Conservation (phyloP, 1,140 invertebrate species). For the Drosophila novamexicana region DNA sequence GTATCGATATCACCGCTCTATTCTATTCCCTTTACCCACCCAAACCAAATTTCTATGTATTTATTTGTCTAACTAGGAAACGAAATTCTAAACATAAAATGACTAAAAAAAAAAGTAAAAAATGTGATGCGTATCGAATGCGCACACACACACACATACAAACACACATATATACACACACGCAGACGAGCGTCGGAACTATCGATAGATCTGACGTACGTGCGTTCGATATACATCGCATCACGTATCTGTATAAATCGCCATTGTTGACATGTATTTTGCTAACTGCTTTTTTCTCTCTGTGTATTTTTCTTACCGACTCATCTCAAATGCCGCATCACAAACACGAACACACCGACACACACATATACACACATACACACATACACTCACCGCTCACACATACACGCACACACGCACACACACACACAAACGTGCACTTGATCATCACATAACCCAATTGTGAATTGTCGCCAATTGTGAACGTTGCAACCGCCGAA, state of each 20-base stretch:
- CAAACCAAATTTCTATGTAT: constrained; percentile 24
- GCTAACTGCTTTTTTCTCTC: constrained; percentile 76
- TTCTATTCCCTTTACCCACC: constrained; percentile 4
- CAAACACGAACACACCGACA: constrained; percentile 10
- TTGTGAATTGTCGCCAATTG: constrained; percentile 78
- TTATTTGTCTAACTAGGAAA: constrained; percentile 72
- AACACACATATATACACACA: constrained; percentile 5
- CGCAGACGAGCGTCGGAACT: neutral
- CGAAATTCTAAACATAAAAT: constrained; percentile 56
- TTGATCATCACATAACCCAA: constrained; percentile 40
- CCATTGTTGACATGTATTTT: constrained; percentile 68
- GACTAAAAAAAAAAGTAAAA: constrained; percentile 40
- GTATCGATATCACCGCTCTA: constrained; percentile 44
- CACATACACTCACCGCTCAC: constrained; percentile 34
- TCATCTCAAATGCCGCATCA: constrained; percentile 52
- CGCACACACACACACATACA: constrained; percentile 17
- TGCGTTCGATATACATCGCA: constrained; percentile 58
- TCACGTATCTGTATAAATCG: constrained; percentile 54
- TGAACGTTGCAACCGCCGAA: constrained; percentile 62
- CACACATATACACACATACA: constrained; percentile 33
- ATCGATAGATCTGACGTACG: constrained; percentile 16
- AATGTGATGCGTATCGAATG: constrained; percentile 53
- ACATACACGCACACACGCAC: constrained; percentile 27
- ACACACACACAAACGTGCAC: constrained; percentile 48
- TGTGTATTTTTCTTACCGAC: constrained; percentile 72